These are phyloP conservation scores for Scaptomyza caliginosa DNA, from an alignment of 2,888 invertebrate species.

Conservation along the genomic window DNA sequence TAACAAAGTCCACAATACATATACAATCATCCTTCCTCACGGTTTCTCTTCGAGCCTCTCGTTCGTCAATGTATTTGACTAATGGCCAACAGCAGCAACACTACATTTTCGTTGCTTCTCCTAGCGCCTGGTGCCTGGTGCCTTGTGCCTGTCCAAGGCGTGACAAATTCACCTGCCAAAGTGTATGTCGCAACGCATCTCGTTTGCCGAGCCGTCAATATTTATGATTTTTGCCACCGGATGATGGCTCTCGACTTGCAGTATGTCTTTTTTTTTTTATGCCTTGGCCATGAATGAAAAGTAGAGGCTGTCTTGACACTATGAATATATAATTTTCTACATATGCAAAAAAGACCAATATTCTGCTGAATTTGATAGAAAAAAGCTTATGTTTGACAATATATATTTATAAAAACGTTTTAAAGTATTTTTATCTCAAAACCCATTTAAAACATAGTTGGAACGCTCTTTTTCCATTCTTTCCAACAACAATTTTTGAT, in stretches of 20 bases:
- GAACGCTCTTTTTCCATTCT: neutral
- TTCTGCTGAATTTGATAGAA: too few species aligned
- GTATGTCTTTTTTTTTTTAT: neutral
- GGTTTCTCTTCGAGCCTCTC: constrained; percentile 6
- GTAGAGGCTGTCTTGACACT: neutral
- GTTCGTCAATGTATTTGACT: constrained; percentile 71
- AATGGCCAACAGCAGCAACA: constrained; percentile 48
- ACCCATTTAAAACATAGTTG: neutral
- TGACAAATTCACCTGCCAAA: constrained; percentile 75
- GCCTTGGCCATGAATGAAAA: neutral
- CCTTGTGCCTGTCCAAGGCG: constrained; percentile 12
- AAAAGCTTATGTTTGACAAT: too few species aligned
- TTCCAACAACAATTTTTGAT: neutral
- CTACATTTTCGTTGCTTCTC: constrained; percentile 7
- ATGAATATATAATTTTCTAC: neutral
- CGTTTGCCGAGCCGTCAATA: constrained; percentile 53
- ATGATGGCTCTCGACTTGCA: constrained; percentile 24
- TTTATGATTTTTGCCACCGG: constrained; percentile 69
- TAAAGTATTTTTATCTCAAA: neutral
- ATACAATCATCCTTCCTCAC: constrained; percentile 15
- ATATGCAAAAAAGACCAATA: neutral
- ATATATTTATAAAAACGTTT: too few species aligned
- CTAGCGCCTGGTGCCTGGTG: neutral
- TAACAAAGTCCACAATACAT: neutral
- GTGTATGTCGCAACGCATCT: constrained; percentile 26